Percentiles rank a stretch among this genome's conserved stretches.
phyloP scores from a whole-genome alignment of 2,888 invertebrate genomes.

The Merodon equestris region DNA sequence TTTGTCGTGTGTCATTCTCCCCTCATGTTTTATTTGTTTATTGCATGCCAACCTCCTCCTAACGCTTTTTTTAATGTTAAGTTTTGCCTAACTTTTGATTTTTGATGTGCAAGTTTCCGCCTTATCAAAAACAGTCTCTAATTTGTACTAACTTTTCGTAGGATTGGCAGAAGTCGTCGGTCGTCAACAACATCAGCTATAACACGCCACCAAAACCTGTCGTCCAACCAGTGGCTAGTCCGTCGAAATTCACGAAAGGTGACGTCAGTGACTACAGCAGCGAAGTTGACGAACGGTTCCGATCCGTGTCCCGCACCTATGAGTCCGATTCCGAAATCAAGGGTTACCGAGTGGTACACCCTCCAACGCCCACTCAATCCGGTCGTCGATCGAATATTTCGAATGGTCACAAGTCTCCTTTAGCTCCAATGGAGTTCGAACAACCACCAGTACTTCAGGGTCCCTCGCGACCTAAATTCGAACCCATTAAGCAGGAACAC shows the following conservation, averaged over 20 bases:
- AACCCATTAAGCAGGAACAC: slow-evolving; percentile 80
- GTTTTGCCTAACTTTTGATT: slow-evolving; percentile 10
- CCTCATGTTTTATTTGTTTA: not conserved
- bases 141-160: slow-evolving; percentile 71
- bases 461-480: slow-evolving; percentile 81
- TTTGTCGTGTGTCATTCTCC: not conserved
- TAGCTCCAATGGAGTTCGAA: slow-evolving; percentile 82
- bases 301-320: slow-evolving; percentile 82
- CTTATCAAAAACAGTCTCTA: slow-evolving; percentile 7
- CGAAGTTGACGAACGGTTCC: slow-evolving; percentile 84
- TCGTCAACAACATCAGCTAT: slow-evolving; percentile 79
- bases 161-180: slow-evolving; percentile 81
- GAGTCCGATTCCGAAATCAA: slow-evolving; percentile 80
- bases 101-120: not conserved
- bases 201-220: slow-evolving; percentile 78
- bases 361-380: slow-evolving; percentile 80
- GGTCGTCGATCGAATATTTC: slow-evolving; percentile 79
- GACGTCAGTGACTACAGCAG: slow-evolving; percentile 86
- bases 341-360: slow-evolving; percentile 82
- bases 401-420: slow-evolving; percentile 79
- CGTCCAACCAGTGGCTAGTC: slow-evolving; percentile 71
- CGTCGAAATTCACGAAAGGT: slow-evolving; percentile 70
- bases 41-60: not conserved
- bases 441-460: slow-evolving; percentile 79
- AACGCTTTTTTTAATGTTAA: slow-evolving; percentile 12